Evolutionary conservation across 2,113 vertebrate genomes (phyloP).

Genomic region (Alethe castanea): DNA sequence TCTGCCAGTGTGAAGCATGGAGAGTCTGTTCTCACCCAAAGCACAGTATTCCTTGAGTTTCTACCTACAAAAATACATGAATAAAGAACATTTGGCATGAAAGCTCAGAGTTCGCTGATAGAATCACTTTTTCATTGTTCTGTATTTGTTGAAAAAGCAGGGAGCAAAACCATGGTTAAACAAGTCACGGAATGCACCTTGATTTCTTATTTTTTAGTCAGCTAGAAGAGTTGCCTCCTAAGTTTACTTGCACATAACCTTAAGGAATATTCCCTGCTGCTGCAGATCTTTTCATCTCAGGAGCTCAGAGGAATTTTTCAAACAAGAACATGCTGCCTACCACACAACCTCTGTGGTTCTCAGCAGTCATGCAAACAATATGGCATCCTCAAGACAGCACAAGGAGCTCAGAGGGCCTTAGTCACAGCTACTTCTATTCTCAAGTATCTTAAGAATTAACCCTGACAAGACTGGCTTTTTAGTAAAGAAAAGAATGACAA

Average conservation of each 20-base stretch:
- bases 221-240: background rate
- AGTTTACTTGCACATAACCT: background rate
- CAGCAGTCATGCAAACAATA: background rate
- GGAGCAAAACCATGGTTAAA: background rate
- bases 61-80: background rate
- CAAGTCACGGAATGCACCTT: background rate
- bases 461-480: background rate
- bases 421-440: background rate
- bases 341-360: background rate
- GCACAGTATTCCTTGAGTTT: background rate
- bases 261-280: background rate
- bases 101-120: background rate
- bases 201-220: background rate
- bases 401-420: background rate
- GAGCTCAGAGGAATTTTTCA: background rate
- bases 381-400: background rate
- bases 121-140: background rate
- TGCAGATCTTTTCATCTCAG: background rate
- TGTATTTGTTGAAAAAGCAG: background rate
- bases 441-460: background rate
- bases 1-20: rapidly evolving
- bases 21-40: background rate
- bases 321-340: background rate
- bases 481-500: background rate
- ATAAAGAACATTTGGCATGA: background rate